Conservation (phyloP, 2,888 invertebrate species). For the Oscheius sp. region DNA sequence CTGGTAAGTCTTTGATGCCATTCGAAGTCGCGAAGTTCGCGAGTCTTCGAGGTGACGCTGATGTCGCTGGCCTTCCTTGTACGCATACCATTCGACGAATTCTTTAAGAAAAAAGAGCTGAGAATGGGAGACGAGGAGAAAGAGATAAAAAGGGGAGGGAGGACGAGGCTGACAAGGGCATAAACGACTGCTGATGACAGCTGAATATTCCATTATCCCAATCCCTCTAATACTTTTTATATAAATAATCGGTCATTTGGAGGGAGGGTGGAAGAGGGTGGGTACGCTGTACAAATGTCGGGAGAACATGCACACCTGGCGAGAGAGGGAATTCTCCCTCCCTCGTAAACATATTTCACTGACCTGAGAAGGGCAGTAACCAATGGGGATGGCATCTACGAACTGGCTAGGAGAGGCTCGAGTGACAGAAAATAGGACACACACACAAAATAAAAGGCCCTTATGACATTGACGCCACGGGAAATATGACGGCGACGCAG, state of each 20-base stretch:
- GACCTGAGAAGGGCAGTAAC: background rate
- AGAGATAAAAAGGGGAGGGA: background rate
- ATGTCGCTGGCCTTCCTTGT: constrained; percentile 36
- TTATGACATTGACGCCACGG: too few species aligned
- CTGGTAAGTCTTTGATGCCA: constrained; percentile 38
- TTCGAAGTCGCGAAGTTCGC: constrained; percentile 24
- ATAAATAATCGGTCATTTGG: constrained; percentile 6
- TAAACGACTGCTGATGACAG: constrained; percentile 5
- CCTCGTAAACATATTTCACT: background rate
- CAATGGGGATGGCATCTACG: background rate
- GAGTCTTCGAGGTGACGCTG: constrained; percentile 15
- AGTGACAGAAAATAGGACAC: background rate
- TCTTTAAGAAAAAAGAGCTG: background rate
- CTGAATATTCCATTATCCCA: background rate
- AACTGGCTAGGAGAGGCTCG: background rate
- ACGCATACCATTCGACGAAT: constrained; percentile 35
- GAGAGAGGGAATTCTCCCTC: background rate
- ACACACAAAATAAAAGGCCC: background rate
- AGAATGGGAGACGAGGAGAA: background rate
- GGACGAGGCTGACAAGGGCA: background rate
- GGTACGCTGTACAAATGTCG: constrained; percentile 11
- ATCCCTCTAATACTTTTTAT: background rate
- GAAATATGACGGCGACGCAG: too few species aligned
- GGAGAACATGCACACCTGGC: constrained; percentile 24
- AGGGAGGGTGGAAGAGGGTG: background rate